Evolutionary conservation across 2,888 invertebrate genomes (phyloP).

Genomic region (Cantharis nigra): DNA sequence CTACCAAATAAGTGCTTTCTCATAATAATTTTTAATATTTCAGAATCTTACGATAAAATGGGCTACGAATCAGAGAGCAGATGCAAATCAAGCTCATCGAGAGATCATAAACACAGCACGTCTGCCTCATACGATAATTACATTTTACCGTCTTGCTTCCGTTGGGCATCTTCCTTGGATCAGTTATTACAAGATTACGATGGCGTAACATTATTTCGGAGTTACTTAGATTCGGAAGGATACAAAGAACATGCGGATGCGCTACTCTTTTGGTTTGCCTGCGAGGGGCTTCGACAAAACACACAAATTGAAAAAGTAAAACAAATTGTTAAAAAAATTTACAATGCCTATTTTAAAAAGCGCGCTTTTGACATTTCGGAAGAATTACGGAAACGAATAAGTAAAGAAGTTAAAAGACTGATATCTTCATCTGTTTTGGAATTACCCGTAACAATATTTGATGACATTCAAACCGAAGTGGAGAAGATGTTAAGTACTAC

Average conservation of each 20-base stretch:
- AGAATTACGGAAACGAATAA: conserved; percentile 67
- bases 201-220: conserved; percentile 85
- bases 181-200: conserved; percentile 86
- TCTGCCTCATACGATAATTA: conserved; percentile 50
- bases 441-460: conserved; percentile 73
- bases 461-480: conserved; percentile 69
- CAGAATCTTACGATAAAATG: conserved; percentile 32
- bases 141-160: conserved; percentile 74
- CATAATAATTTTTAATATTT: background rate
- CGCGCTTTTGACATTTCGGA: conserved; percentile 78
- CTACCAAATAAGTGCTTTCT: background rate
- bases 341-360: conserved; percentile 56
- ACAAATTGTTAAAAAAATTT: conserved; percentile 82
- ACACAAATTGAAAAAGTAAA: conserved; percentile 71
- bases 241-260: conserved; percentile 73
- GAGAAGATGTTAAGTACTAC: conserved; percentile 84
- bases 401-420: conserved; percentile 73
- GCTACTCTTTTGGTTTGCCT: conserved; percentile 93
- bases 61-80: conserved; percentile 51
- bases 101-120: conserved; percentile 39
- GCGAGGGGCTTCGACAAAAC: conserved; percentile 83
- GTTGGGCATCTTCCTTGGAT: conserved; percentile 87
- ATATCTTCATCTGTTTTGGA: conserved; percentile 70
- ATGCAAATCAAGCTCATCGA: conserved; percentile 58
- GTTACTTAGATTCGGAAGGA: conserved; percentile 80